A percentile compares a stretch with the other conserved stretches of the same genome.
Conservation (phyloP, 2,797 vertebrate genomes). For the Onychomys leucogaster region DNA sequence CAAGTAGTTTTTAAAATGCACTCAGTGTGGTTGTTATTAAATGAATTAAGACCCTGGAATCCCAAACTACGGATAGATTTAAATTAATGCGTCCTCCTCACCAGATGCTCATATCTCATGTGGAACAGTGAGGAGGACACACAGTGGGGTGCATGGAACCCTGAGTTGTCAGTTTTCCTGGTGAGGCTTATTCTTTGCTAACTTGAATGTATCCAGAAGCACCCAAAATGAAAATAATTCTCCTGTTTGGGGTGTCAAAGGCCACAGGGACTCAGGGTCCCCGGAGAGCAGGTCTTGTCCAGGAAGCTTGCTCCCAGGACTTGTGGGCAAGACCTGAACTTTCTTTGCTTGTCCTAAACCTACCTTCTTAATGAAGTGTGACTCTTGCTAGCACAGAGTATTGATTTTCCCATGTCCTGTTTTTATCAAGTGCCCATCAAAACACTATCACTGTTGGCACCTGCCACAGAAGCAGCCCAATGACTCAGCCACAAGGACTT, state of each 20-base stretch:
- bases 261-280: background rate
- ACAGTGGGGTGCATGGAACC: accelerated
- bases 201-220: background rate
- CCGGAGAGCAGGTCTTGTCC: too few species aligned
- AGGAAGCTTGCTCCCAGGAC: background rate
- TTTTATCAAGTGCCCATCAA: background rate
- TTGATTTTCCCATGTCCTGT: conserved; percentile 52
- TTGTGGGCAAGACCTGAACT: background rate
- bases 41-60: background rate
- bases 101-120: background rate
- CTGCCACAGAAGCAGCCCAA: background rate
- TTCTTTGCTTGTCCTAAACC: background rate
- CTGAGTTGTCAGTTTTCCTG: background rate
- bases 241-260: background rate
- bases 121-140: too few species aligned
- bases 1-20: background rate
- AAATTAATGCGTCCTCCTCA: background rate
- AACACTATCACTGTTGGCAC: background rate
- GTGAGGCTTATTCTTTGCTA: background rate
- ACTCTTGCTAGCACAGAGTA: background rate
- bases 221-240: background rate
- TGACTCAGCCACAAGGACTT: background rate
- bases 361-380: background rate
- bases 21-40: background rate
- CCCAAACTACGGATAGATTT: background rate